A percentile compares a stretch with the other conserved stretches of the same genome.
phyloP scores from a whole-genome alignment of 1,140 invertebrate genomes.

The Diabrotica undecimpunctata region DNA sequence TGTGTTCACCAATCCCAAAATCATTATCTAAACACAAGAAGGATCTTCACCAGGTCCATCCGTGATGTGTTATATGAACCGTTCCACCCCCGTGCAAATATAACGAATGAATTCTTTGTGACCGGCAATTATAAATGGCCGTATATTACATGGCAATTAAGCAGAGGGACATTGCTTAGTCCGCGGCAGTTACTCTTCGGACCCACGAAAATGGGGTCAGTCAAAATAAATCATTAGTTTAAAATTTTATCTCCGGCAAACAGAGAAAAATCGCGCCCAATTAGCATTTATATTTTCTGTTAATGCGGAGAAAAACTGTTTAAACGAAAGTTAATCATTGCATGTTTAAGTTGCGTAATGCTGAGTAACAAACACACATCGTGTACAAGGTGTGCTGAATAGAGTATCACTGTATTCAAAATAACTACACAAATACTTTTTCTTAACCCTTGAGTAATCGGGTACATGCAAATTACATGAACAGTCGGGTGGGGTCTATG shows the following conservation, averaged over 20 bases:
- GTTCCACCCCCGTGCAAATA: constrained; percentile 11
- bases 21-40: neutral
- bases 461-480: too few species aligned
- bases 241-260: constrained; percentile 26
- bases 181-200: constrained; percentile 10
- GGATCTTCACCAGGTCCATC: constrained; percentile 11
- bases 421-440: too few species aligned
- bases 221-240: constrained; percentile 21
- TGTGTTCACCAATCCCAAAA: too few species aligned
- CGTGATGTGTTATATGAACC: constrained; percentile 15
- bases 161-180: constrained; percentile 17
- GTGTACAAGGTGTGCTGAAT: too few species aligned
- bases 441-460: too few species aligned
- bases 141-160: constrained; percentile 24
- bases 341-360: neutral
- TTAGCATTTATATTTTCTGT: constrained; percentile 23
- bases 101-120: constrained; percentile 28
- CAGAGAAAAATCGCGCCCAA: constrained; percentile 24
- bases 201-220: constrained; percentile 15
- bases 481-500: too few species aligned
- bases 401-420: too few species aligned
- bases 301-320: constrained; percentile 5
- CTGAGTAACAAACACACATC: too few species aligned
- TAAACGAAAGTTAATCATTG: constrained; percentile 13
- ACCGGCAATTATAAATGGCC: constrained; percentile 21